Evolutionary conservation across 2,113 vertebrate genomes (phyloP).

Genomic region (Pseudopodoces humilis): DNA sequence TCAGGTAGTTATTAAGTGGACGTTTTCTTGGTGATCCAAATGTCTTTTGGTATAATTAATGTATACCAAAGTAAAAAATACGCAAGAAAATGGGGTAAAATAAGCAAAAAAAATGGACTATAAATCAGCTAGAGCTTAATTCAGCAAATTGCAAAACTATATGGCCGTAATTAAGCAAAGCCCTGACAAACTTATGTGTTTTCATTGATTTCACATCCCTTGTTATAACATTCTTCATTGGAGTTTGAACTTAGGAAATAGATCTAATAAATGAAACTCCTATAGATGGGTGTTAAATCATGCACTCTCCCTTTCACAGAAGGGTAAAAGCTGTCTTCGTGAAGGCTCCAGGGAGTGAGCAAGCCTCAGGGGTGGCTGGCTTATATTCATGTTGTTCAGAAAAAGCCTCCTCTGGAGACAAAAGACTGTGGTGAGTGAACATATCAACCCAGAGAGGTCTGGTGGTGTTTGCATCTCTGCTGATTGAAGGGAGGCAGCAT

Average conservation of each 20-base stretch:
- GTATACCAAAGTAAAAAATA: background rate
- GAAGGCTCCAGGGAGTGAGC: background rate
- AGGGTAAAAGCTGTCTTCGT: background rate
- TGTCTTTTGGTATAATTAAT: background rate
- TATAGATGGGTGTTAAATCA: background rate
- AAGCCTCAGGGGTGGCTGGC: accelerated
- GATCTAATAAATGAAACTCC: background rate
- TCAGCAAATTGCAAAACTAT: background rate
- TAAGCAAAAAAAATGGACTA: background rate
- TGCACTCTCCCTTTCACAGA: background rate
- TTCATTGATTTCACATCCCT: background rate
- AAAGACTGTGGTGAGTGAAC: background rate
- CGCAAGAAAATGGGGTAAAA: background rate
- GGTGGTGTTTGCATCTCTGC: background rate
- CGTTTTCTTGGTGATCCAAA: background rate
- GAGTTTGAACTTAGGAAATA: background rate
- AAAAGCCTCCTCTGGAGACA: background rate
- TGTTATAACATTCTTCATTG: background rate
- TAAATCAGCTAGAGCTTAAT: background rate
- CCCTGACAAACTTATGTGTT: background rate
- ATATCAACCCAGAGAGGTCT: accelerated
- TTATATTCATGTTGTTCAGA: background rate
- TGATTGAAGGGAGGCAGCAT: accelerated
- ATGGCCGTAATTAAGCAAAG: background rate
- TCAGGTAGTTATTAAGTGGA: background rate